Evolutionary conservation across 2,888 invertebrate species (phyloP), one percentile per base, ranked within the genome.

Genomic region (Trichogramma dendrolimi): DNA sequence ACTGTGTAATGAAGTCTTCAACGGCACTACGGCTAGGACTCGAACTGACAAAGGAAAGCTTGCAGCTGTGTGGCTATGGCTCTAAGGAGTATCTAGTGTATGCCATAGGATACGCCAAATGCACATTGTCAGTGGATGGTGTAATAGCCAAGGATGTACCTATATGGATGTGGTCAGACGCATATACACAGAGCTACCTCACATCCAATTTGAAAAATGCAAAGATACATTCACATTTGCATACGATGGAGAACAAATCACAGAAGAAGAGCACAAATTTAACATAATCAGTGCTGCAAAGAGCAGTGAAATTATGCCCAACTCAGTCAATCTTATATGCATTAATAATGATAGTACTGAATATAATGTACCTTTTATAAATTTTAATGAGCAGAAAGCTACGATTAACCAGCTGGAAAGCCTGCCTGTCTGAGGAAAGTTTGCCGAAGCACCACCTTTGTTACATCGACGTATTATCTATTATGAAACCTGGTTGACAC

Each of bases 141-240:
- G 54, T 50, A 1, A 46, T 11, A 11, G 54, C 58, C 5, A 39
- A 57, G 5, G 40, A n/a, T n/a, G n/a, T n/a, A n/a, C n/a, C n/a
- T n/a, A n/a, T n/a, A n/a, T n/a, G n/a, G n/a, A n/a, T n/a, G n/a
- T n/a, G n/a, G n/a, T n/a, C n/a, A n/a, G n/a, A n/a, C 61, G 66
- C 4, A 56, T 58, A 7, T 64, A 46, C 14, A 66, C 63, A 10
- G 66, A 66, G 14, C 48, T 53, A 42, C 62, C 64, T 2, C 55
- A 55, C 10, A 49, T 64, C 2, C 41, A 48, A 1, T 66, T 61
- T 42, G 43, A 48, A 10, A 66, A 66, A 48, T 41, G 47, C 6
- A 52, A 50, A 14, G 58, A 61, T 11, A 41, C 52, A 27, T 41
- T 63, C 44, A 58, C 38, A 8, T 61, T 63, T 14, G 14, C 14